Conservation (phyloP, 2,797 vertebrate genomes). For the Chelmon rostratus region DNA sequence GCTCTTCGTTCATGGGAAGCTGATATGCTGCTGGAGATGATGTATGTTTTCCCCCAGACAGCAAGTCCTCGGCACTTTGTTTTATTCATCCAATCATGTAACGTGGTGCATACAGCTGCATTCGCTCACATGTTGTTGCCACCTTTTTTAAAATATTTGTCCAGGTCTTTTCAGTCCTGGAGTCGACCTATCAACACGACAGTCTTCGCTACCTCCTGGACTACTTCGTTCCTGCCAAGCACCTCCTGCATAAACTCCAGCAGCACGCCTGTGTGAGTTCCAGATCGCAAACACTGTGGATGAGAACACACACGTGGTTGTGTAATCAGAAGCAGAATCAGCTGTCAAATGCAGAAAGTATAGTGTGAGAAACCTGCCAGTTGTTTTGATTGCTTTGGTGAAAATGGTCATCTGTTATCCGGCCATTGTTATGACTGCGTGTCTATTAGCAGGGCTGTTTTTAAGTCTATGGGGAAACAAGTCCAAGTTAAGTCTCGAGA, state of each 20-base stretch:
- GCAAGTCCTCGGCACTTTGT: not conserved
- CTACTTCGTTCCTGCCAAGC: conserved; percentile 89
- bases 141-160: not conserved
- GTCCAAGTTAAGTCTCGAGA: not conserved
- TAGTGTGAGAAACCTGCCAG: conserved; percentile 33
- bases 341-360: conserved; percentile 14
- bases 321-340: conserved; percentile 60
- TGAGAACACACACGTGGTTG: conserved; percentile 54
- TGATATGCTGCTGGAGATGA: not conserved
- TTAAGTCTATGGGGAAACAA: not conserved
- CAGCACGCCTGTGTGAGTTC: conserved; percentile 88
- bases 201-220: conserved; percentile 89
- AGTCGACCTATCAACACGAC: conserved; percentile 90
- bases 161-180: conserved; percentile 88
- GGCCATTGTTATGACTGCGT: not conserved
- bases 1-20: conserved; percentile 18
- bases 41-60: conserved; percentile 5
- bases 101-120: not conserved
- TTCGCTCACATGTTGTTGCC: not conserved
- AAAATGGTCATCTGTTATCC: conserved; percentile 2
- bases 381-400: not conserved
- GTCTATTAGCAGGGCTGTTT: not conserved
- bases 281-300: conserved; percentile 20
- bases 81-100: not conserved
- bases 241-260: conserved; percentile 88